These are phyloP conservation scores for Channa maculata DNA, from an alignment of 2,113 vertebrate species.

Conservation along the genomic window DNA sequence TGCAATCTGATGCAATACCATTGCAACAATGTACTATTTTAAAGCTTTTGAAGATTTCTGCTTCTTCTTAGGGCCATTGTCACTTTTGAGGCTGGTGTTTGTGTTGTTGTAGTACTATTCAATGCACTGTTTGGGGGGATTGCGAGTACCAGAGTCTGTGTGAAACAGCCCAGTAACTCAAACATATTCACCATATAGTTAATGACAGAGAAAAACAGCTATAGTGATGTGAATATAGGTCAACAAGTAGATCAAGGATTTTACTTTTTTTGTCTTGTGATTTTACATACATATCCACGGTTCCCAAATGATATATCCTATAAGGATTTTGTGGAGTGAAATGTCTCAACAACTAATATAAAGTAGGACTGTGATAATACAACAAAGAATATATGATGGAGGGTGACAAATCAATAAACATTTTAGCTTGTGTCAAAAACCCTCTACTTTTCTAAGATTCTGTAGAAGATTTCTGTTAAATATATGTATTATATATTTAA, in stretches of 20 bases:
- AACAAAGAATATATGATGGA: no score
- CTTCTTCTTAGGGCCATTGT: neutral
- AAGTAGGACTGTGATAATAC: no score
- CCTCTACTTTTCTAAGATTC: conserved; percentile 2
- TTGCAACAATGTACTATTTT: conserved; percentile 16
- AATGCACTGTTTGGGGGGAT: no score
- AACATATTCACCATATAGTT: neutral
- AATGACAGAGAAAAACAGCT: neutral
- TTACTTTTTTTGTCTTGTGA: no score
- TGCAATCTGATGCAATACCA: conserved; percentile 12
- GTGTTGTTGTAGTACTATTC: neutral
- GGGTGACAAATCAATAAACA: neutral
- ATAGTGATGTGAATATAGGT: no score
- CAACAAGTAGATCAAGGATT: neutral
- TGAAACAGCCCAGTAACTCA: neutral
- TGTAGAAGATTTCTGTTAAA: neutral
- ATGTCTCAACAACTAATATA: no score
- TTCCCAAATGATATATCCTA: no score
- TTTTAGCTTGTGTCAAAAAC: conserved; percentile 18
- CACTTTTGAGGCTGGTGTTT: neutral
- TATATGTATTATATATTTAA: no score
- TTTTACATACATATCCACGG: no score
- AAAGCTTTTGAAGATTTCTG: conserved; percentile 19
- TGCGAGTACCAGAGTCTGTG: neutral
- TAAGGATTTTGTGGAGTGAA: no score